A percentile compares a stretch with the other conserved stretches of the same genome.
phyloP scores from a whole-genome alignment of 2,888 invertebrate genomes.

The Ophion ventricosus region DNA sequence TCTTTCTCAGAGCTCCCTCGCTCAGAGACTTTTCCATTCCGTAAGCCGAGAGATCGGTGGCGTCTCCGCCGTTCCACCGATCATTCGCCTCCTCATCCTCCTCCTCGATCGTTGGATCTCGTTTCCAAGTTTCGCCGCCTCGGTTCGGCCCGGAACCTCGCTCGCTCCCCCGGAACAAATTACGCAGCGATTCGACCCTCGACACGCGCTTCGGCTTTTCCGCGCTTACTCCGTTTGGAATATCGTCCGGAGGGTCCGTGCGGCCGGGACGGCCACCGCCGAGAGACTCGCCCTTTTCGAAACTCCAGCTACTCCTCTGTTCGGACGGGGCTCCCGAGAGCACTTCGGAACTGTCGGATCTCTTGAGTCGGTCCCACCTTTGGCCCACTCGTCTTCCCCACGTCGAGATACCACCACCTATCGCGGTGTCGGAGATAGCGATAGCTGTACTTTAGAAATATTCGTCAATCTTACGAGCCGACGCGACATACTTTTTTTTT shows the following conservation, averaged over 20 bases:
- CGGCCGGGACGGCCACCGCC: too few relatives aligned
- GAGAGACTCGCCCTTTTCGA: conserved; percentile 69
- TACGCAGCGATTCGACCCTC: conserved; percentile 85
- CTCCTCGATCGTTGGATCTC: conserved; percentile 74
- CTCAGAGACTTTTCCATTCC: conserved; percentile 80
- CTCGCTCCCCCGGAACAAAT: conserved; percentile 83
- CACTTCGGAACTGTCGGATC: conserved; percentile 86
- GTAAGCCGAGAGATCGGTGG: conserved; percentile 66
- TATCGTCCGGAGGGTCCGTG: not conserved
- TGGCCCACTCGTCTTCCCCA: conserved; percentile 86
- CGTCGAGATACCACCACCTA: conserved; percentile 84
- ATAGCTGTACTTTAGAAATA: not conserved
- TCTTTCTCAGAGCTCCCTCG: conserved; percentile 76
- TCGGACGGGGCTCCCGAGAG: conserved; percentile 80
- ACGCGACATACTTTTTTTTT: conserved; percentile 4
- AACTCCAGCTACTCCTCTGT: conserved; percentile 84
- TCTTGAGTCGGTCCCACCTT: conserved; percentile 86
- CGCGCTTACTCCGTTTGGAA: conserved; percentile 27
- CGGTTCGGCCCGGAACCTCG: conserved; percentile 71
- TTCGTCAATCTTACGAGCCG: not conserved
- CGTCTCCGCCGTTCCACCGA: conserved; percentile 73
- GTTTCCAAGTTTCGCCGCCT: conserved; percentile 65
- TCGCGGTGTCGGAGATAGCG: conserved; percentile 74
- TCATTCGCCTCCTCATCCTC: conserved; percentile 71
- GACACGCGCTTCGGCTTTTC: conserved; percentile 82